Conservation (phyloP, 2,113 vertebrate species). For the Gorsachius goisagi region DNA sequence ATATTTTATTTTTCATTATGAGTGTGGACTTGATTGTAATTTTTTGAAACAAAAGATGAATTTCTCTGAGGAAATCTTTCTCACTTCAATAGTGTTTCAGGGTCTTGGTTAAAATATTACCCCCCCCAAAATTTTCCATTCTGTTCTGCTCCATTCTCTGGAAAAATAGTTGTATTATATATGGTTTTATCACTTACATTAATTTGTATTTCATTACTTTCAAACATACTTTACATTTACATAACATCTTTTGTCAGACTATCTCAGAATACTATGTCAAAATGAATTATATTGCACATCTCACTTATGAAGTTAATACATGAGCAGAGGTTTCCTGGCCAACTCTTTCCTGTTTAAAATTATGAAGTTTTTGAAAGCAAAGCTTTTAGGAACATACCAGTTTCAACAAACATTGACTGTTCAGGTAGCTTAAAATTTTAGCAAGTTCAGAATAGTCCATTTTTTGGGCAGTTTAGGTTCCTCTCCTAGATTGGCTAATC, state of each 20-base stretch:
- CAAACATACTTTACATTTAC: background rate
- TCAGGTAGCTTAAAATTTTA: background rate
- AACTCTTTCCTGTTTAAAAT: background rate
- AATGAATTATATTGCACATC: background rate
- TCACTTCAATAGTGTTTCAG: background rate
- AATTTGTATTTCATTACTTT: background rate
- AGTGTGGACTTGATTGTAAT: background rate
- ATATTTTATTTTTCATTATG: background rate
- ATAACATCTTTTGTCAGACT: background rate
- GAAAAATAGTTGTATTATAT: background rate
- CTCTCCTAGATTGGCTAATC: background rate
- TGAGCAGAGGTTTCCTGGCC: background rate
- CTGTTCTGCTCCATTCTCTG: background rate
- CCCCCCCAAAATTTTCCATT: background rate
- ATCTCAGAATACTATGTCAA: background rate
- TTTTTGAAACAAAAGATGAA: background rate
- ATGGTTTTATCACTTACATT: background rate
- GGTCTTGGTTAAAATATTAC: background rate
- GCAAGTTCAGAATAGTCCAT: background rate
- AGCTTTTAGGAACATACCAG: background rate
- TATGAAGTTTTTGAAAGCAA: background rate
- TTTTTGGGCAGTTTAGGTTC: background rate
- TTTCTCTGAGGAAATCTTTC: background rate
- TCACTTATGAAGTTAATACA: background rate
- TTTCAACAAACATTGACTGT: background rate